Evolutionary conservation across 2,888 invertebrate species (phyloP).

Genomic region (Mythimna vitellina): DNA sequence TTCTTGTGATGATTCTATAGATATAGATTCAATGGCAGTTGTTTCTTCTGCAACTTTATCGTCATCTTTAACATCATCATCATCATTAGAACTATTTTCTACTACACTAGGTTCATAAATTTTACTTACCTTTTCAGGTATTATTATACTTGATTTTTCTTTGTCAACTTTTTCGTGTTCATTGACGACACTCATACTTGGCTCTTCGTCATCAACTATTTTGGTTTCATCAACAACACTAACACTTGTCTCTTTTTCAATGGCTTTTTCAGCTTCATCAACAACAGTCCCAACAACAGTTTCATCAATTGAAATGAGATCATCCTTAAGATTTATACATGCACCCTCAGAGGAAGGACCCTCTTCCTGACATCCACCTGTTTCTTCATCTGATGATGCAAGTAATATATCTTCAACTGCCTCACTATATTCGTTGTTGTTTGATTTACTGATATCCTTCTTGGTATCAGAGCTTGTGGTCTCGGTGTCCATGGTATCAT

Average conservation of each 20-base stretch:
- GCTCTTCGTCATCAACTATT: conserved; percentile 8
- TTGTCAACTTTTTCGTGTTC: neutral
- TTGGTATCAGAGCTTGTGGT: conserved; percentile 45
- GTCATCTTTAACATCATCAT: conserved; percentile 19
- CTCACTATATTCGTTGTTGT: conserved; percentile 71
- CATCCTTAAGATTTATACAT: conserved; percentile 73
- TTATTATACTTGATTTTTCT: conserved; percentile 9
- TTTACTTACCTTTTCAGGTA: conserved; percentile 18
- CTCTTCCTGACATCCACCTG: conserved; percentile 36
- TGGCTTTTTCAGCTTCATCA: conserved; percentile 44
- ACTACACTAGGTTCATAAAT: conserved; percentile 20
- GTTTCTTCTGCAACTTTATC: conserved; percentile 22
- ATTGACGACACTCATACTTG: conserved; percentile 9
- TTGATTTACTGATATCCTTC: conserved; percentile 61
- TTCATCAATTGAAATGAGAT: conserved; percentile 72
- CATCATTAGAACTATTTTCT: conserved; percentile 25
- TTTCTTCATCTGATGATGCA: conserved; percentile 79
- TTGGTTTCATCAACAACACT: conserved; percentile 6
- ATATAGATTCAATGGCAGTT: conserved; percentile 19
- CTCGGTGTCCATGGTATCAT: neutral
- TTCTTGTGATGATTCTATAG: conserved; percentile 38
- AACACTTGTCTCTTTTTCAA: conserved; percentile 14
- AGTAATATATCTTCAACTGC: conserved; percentile 77
- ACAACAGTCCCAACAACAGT: conserved; percentile 62
- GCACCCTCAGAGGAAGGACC: conserved; percentile 23